Base-by-base conservation (phyloP, 2,113 vertebrate genomes). In the Neogale vison region DNA sequence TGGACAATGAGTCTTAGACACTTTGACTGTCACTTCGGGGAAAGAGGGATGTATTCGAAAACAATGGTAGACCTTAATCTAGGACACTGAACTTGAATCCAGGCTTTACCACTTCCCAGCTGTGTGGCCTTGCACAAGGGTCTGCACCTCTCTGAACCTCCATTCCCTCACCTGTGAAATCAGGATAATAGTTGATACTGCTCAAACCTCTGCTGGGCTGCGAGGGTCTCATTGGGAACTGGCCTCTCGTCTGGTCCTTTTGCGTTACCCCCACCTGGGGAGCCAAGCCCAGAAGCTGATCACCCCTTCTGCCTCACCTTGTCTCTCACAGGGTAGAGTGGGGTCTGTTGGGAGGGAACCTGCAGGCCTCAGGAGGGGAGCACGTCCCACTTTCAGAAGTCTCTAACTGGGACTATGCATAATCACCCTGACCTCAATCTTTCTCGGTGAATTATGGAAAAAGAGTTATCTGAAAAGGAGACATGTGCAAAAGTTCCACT, bases 381-480 rank as follows among this genome's bases (percentile, higher is more conserved):
- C 23, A 12, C 57, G 65, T 39, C 39, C 96, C 72, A 50, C 76
- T 96, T 97, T 36, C 90, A 23, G 84, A 21, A 31, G 89, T 92
- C 95, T 26, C 29, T 87, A 86, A 69, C 79, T 72, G 20, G 81
- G 18, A 45, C 47, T 61, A 10, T 55, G 76, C 67, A 42, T 92
- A 94, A 96, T 92, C 80, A 59, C 36, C 47, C 95, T 96, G 98
- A 97, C 97, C 97, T 96, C 97, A 98, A 98, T 98, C 97, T 96
- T 98, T 98, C 97, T 84, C 39, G 36, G 45, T 96, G 97, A 98
- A 98, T 98, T 98, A 98, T 83, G 79, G 79, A 94, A 95, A 96
- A 23, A 88, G 67, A 84, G 65, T 57, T 88, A 71, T 93, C 93
- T 71, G 82, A 94, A 95, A 95, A 82, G 4, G 15, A 97, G 67